These are phyloP conservation scores for Cyaniris semiargus DNA, from an alignment of 2,888 invertebrate genomes.

Conservation along the genomic window DNA sequence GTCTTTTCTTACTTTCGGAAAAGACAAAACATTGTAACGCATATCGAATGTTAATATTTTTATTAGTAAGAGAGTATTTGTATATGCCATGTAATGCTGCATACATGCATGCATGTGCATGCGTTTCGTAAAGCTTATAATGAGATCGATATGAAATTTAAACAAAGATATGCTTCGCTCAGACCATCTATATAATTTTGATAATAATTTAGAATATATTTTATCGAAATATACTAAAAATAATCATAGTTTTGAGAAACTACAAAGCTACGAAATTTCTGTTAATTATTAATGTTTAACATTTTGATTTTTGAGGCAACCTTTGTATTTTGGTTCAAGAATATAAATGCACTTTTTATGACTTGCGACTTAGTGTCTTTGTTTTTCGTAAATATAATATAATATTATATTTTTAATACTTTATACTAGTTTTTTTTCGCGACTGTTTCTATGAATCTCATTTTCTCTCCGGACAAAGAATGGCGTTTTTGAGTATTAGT, in stretches of 20 bases:
- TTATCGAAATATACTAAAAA: not conserved
- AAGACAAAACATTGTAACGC: too few species aligned
- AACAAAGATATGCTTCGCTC: slow-evolving; percentile 8
- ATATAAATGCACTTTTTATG: slow-evolving; percentile 1
- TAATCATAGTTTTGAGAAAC: not conserved
- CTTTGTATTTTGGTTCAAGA: not conserved
- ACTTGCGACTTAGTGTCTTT: not conserved
- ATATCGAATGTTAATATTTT: too few species aligned
- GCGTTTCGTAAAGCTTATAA: slow-evolving; percentile 2
- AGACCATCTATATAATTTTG: slow-evolving; percentile 1
- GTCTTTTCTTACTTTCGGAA: too few species aligned
- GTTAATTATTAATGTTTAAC: not conserved
- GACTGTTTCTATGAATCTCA: not conserved
- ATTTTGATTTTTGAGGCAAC: not conserved
- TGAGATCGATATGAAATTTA: slow-evolving; percentile 15
- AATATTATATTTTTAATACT: not conserved
- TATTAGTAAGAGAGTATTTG: too few species aligned
- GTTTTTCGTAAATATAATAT: too few species aligned
- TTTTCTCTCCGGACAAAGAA: not conserved
- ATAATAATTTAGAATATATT: not conserved
- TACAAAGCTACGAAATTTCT: not conserved
- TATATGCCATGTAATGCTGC: not conserved
- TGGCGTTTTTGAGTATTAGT: not conserved
- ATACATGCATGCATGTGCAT: not conserved
- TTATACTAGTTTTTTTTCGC: not conserved